Base-by-base conservation (phyloP, 2,113 vertebrate genomes). In the Oceanites oceanicus region DNA sequence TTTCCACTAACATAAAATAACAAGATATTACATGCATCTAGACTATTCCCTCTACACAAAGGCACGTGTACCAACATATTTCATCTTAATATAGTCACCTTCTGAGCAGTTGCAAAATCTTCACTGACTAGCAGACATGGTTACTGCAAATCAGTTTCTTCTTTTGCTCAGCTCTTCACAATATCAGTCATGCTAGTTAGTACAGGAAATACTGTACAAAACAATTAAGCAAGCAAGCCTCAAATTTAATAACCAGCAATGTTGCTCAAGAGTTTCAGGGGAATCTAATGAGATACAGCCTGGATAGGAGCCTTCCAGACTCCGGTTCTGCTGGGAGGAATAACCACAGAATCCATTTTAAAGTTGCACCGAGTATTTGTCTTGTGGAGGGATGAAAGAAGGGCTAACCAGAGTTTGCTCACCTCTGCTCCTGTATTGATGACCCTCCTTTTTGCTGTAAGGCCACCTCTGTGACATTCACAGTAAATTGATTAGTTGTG, bases 1-100 rank as follows among this genome's bases (percentile, higher is more conserved):
- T 63, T 86, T 89, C n/a, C n/a, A 42, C 42, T 67, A 71, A 71
- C 75, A 80, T 62, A 92, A 95, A 95, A 83, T 75, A 82, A 73
- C 25, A 82, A 83, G 86, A 52, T 44, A 52, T 56, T 93, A 79
- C 77, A 77, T 47, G 25, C 63, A 86, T 77, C 50, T 83, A 58
- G 67, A 86, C 17, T 90, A 73, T 75, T 90, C 67, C 67, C 75
- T 94, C 50, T 77, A 63, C 80, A 74, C 83, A 88, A 63, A 88
- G 58, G 49, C n/a, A 73, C 7, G 15, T 84, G 73, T 77, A 52
- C 65, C 74, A 45, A 32, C 85, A 79, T 86, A 79, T 88, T 94
- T 95, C 44, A 83, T 82, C 34, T 76, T 82, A 82, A 79, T 78
- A 61, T 27, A 91, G 38, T 50, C 52, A 87, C 4, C 12, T 71